Conservation (phyloP, 1,140 invertebrate species). For the Alviniconcha marisindica region DNA sequence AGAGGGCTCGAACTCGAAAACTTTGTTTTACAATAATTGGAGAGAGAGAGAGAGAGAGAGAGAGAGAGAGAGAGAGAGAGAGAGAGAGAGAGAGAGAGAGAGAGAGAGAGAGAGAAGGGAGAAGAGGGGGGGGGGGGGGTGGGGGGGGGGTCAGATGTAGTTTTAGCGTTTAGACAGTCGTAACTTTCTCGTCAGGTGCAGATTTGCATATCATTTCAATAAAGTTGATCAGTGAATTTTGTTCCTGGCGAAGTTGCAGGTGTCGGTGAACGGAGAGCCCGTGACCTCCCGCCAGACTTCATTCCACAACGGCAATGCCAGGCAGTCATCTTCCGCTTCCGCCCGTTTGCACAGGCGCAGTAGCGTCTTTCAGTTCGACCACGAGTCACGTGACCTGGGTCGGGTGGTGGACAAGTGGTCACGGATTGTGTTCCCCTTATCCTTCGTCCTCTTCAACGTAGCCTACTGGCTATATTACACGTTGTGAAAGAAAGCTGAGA, state of each 20-base stretch:
- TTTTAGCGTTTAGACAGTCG: too few relatives aligned
- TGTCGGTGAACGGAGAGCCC: background rate
- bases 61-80: conserved; percentile 23
- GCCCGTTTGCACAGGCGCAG: background rate
- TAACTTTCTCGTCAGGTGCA: too few relatives aligned
- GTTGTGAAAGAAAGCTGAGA: too few relatives aligned
- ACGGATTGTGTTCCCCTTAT: conserved; percentile 43
- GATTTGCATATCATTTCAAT: too few relatives aligned
- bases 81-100: background rate
- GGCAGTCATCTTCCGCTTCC: too few relatives aligned
- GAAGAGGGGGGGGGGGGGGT: background rate
- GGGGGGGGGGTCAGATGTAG: too few relatives aligned
- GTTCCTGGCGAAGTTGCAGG: background rate
- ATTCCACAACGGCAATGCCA: too few relatives aligned
- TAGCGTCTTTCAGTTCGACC: background rate
- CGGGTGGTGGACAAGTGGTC: conserved; percentile 40
- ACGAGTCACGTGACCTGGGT: conserved; percentile 16
- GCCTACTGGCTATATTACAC: conserved; percentile 35
- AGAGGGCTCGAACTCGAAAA: background rate
- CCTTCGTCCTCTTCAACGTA: conserved; percentile 41
- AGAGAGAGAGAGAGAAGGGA: background rate
- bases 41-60: background rate
- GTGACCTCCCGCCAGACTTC: background rate
- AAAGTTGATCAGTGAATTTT: background rate
- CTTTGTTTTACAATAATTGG: background rate